These are phyloP conservation scores for Rhynchomys soricoides DNA, from an alignment of 2,113 vertebrate genomes.

Conservation along the genomic window DNA sequence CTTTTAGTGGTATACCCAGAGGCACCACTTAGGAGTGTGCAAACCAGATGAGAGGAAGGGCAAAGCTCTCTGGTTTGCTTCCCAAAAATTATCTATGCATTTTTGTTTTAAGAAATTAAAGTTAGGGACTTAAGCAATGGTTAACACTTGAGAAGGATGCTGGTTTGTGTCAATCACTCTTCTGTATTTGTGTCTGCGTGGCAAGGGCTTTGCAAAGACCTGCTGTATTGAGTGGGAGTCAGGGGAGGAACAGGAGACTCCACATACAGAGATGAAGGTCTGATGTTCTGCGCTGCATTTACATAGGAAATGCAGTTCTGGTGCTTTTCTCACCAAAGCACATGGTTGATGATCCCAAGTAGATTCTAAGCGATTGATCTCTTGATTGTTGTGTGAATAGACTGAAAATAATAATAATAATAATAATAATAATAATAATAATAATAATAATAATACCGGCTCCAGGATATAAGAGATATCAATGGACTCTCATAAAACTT, in stretches of 20 bases:
- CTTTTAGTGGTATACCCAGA: constrained; percentile 61
- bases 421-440: neutral
- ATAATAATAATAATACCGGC: neutral
- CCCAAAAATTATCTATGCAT: constrained; percentile 50
- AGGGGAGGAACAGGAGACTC: neutral
- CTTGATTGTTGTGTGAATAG: neutral
- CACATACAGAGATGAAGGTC: neutral
- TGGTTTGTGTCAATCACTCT: neutral
- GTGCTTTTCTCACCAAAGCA: constrained; percentile 3
- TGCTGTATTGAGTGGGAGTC: neutral
- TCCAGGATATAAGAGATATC: neutral
- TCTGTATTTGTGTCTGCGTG: neutral
- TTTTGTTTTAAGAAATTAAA: constrained; percentile 63
- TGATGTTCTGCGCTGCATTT: neutral
- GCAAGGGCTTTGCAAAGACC: constrained; percentile 2
- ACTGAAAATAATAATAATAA: neutral
- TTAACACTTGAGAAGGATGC: constrained; percentile 37
- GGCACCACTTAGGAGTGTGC: constrained; percentile 59
- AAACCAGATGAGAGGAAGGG: constrained; percentile 66
- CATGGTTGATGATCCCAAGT: neutral
- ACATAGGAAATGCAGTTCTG: neutral
- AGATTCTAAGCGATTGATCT: neutral
- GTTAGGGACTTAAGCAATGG: constrained; percentile 39
- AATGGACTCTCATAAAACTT: neutral
- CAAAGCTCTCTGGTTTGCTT: constrained; percentile 4